Base-by-base conservation (phyloP, 2,113 vertebrate genomes). In the Bubo bubo region DNA sequence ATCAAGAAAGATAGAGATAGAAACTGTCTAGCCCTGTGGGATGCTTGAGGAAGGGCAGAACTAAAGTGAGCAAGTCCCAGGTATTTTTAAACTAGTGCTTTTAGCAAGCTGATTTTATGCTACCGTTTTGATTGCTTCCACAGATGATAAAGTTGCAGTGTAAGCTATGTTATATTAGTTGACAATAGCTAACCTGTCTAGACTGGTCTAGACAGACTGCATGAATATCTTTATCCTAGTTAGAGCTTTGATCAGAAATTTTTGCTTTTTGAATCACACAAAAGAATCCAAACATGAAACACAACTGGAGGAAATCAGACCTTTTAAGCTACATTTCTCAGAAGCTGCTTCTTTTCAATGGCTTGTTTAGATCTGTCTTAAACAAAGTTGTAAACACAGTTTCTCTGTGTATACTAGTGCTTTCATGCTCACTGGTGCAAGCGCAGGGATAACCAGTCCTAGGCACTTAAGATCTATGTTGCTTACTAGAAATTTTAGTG, bases 241-340 rank as follows among this genome's bases (percentile, higher is more conserved):
- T 55, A 94, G 64, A 86, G 53, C 63, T 85, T 74, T 90, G 70
- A 74, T 93, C 17, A 81, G 47, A 82, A 72, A 20, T 22, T 50
- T 85, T 67, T 79, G 50, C 76, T 77, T 84, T 90, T 75, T 75
- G 52, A 63, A 77, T 41, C 22, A 37, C 68, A 58, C 23, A 35
- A 47, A 93, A 63, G 41, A 86, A 83, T 73, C 39, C 58, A 77
- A 91, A 89, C 41, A 58, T 27, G 35, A 83, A 95, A 86, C 34
- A 39, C 73, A 53, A 53, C 41, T 74, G 55, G 55, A 91, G 50
- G 52, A 93, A 93, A 63, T 27, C 34, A 70, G 53, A 19, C 63
- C 55, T 94, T 91, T 87, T 49, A 82, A 86, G 62, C 56, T 85
- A 0, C 34, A 8, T 85, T 89, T 72, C 76, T 85, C 50, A 89